Base-by-base conservation (phyloP, 2,888 invertebrate genomes). In the Cerastis leucographa region DNA sequence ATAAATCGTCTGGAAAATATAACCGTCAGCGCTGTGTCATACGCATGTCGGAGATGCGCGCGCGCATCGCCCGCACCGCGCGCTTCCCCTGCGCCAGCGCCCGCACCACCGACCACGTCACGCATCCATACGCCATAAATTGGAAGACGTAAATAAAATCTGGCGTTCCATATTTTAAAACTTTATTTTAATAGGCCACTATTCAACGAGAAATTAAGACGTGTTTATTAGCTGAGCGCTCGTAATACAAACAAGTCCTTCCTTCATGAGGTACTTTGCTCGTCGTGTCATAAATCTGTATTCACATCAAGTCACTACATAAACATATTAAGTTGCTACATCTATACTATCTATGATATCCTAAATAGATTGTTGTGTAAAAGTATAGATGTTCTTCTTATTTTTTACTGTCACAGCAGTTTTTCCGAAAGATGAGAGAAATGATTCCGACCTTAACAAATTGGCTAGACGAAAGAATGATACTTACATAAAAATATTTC, bases 1-100 rank as follows among this genome's bases (percentile, higher is more conserved):
- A 96, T 96, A 96, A 96, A 96, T 96, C 94, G 96, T 96, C 95
- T 96, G 95, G 95, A 95, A 96, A 95, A 96, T 96, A 96, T 96
- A 96, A 95, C 95, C 90, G 92, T 96, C 96, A 95, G 89, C 96
- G 91, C 93, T 92, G 90, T 94, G 96, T 96, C 96, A 96, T 96
- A 96, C 91, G 92, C 93, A 89, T 91, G 93, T 92, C 92, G 91
- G 78, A 81, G 89, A 89, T 88, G 92, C 91, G 90, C 89, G 84
- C 85, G 90, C 90, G 89, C 89, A 78, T 89, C 89, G 85, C 88
- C 81, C 82, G 85, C 84, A 74, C 66, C 74, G 74, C 67, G 64
- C 72, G 84, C 74, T 75, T 84, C 81, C 86, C 81, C 87, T 86
- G 80, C 87, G 80, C 86, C 85, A 86, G 80, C 86, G 80, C 86